phyloP scores from a whole-genome alignment of 2,113 vertebrate genomes.

The Rhea pennata region DNA sequence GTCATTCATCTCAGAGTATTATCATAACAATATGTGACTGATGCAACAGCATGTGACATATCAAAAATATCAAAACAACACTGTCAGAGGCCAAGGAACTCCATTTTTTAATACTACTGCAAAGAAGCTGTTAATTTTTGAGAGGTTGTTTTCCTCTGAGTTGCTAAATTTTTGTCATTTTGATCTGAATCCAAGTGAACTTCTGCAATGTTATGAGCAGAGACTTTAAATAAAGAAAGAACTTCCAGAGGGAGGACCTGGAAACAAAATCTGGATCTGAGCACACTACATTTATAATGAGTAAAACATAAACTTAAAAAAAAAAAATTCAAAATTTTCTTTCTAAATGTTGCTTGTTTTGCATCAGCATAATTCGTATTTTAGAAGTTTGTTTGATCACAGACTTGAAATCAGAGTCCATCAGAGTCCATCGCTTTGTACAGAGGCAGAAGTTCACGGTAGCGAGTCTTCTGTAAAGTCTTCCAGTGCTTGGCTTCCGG shows the following conservation, averaged over 20 bases:
- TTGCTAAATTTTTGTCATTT: not conserved
- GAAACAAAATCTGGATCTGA: not conserved
- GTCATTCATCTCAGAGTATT: constrained; percentile 43
- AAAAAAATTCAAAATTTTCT: not conserved
- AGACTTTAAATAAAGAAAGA: not conserved
- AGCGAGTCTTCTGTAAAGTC: not conserved
- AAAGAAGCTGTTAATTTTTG: not conserved
- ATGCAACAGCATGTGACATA: constrained; percentile 49
- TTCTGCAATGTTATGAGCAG: not conserved
- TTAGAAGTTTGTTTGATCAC: not conserved
- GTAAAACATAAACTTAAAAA: not conserved
- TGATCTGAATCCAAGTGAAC: not conserved
- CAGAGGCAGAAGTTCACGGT: not conserved
- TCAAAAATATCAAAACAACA: constrained; percentile 41
- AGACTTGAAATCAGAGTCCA: not conserved
- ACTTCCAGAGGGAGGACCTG: not conserved
- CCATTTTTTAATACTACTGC: constrained; percentile 33
- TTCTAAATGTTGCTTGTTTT: not conserved
- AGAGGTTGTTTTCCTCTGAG: not conserved
- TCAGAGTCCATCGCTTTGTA: accelerated
- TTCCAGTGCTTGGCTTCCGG: not conserved
- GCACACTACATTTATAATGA: not conserved
- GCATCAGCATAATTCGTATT: not conserved
- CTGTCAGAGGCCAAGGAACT: constrained; percentile 36
- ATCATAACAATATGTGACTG: constrained; percentile 55